Evolutionary conservation across 2,113 vertebrate genomes (phyloP).

Genomic region (Amblyopsis rosae): DNA sequence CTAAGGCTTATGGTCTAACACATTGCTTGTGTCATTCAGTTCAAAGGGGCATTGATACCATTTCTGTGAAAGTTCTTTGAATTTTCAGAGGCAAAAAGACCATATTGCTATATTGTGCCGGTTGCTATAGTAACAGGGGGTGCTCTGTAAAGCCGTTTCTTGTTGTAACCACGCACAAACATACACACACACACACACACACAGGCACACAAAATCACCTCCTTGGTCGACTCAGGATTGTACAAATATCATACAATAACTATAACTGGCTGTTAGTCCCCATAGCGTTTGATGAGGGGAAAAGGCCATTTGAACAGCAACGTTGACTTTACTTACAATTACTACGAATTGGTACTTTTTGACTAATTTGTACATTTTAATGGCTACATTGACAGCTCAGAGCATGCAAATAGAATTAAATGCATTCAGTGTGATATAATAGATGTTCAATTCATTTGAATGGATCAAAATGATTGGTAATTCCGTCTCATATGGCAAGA

Average conservation of each 20-base stretch:
- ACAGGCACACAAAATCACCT: background rate
- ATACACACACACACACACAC: slow-evolving; percentile 3
- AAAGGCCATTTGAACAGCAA: background rate
- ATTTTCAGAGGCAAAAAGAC: no score
- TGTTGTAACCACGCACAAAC: background rate
- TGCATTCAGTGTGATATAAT: slow-evolving; percentile 31
- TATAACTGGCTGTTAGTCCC: no score
- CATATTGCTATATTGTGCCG: no score
- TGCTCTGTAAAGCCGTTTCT: background rate
- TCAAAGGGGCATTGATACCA: no score
- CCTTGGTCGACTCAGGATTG: no score
- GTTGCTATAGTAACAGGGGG: no score
- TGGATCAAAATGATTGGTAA: background rate
- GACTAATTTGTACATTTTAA: background rate
- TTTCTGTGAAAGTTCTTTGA: no score
- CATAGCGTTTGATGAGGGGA: no score
- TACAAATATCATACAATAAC: no score
- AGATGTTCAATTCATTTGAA: slow-evolving; percentile 25
- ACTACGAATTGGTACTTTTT: no score
- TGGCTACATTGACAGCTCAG: slow-evolving; percentile 48
- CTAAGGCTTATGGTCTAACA: no score
- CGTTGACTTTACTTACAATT: slow-evolving; percentile 18
- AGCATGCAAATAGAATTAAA: slow-evolving; percentile 47
- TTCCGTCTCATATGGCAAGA: slow-evolving; percentile 1
- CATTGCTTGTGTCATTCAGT: no score